Percentiles rank a stretch among this genome's conserved stretches.
These are phyloP conservation scores for Procavia capensis DNA, from an alignment of 2,113 vertebrate genomes.

Conservation along the genomic window DNA sequence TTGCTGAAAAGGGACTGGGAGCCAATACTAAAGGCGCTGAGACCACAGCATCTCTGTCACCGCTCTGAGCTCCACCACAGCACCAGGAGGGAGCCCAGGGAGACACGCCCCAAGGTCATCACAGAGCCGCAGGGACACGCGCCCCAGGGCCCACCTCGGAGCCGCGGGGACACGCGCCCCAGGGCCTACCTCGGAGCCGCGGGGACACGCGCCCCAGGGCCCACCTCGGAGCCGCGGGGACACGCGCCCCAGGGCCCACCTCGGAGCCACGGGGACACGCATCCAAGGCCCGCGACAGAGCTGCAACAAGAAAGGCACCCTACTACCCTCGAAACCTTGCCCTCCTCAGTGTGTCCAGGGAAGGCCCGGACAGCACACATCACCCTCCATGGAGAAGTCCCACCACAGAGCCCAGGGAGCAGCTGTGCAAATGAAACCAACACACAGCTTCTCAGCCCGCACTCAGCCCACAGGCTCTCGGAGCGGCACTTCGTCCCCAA, in stretches of 20 bases:
- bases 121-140: too few relatives aligned
- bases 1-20: background rate
- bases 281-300: background rate
- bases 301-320: background rate
- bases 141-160: too few relatives aligned
- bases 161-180: too few relatives aligned
- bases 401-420: background rate
- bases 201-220: too few relatives aligned
- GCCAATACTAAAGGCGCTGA: background rate
- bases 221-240: too few relatives aligned
- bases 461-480: background rate
- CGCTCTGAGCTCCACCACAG: background rate
- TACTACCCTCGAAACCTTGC: background rate
- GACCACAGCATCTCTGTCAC: background rate
- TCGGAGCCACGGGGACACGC: too few relatives aligned
- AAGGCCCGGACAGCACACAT: background rate
- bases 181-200: too few relatives aligned
- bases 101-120: too few relatives aligned
- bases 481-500: background rate
- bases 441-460: background rate
- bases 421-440: conserved; percentile 26
- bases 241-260: too few relatives aligned
- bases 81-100: background rate
- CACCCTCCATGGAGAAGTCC: background rate
- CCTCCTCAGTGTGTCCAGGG: background rate